These are phyloP conservation scores for Silurus meridionalis DNA, from an alignment of 2,113 vertebrate species.

Conservation along the genomic window DNA sequence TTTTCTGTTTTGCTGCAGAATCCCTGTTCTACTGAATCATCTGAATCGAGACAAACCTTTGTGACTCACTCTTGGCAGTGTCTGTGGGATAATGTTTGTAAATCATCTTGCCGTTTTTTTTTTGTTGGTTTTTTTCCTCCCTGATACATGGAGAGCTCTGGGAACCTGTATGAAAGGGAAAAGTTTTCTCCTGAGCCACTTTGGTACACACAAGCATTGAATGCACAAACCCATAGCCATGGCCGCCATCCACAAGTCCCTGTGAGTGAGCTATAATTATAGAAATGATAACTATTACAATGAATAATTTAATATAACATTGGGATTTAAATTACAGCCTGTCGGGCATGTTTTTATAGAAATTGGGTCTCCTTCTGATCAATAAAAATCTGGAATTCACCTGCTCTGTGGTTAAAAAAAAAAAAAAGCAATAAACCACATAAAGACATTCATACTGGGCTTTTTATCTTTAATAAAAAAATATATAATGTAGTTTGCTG, in stretches of 20 bases:
- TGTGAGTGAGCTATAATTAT: not conserved
- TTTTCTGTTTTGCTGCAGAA: constrained; percentile 20
- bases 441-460: not conserved
- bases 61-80: constrained; percentile 50
- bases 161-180: constrained; percentile 29
- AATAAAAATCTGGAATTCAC: not conserved
- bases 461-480: not conserved
- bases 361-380: not conserved
- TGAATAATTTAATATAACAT: not conserved
- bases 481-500: not conserved
- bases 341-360: not conserved
- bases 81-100: constrained; percentile 40
- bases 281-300: not conserved
- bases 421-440: not conserved
- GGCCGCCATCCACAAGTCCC: not conserved
- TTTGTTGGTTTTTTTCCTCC: constrained; percentile 4
- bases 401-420: not conserved
- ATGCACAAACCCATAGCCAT: not conserved
- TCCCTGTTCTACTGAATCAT: constrained; percentile 51
- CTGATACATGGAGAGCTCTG: constrained; percentile 31
- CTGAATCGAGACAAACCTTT: constrained; percentile 27
- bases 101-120: constrained; percentile 27
- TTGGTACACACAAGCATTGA: not conserved
- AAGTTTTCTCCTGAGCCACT: constrained; percentile 17
- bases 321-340: not conserved